Evolutionary conservation across 2,797 vertebrate genomes (phyloP).

Genomic region (Chelon labrosus): DNA sequence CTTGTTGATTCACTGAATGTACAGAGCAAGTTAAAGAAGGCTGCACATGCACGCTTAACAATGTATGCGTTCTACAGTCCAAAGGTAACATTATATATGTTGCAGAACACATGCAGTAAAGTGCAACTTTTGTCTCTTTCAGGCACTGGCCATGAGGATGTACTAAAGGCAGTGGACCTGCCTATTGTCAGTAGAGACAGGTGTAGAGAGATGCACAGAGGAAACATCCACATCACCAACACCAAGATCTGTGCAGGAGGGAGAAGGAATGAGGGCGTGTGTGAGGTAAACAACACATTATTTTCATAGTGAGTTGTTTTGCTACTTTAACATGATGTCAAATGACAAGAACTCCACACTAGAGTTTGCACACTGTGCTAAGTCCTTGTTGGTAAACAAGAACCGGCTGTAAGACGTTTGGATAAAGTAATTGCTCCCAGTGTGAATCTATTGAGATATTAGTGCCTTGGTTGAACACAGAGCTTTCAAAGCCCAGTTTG

Average conservation of each 20-base stretch:
- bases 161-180: constrained; percentile 90
- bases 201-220: constrained; percentile 92
- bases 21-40: background rate
- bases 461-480: constrained; percentile 31
- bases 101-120: constrained; percentile 8
- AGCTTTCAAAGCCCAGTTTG: constrained; percentile 54
- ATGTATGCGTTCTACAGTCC: background rate
- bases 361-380: background rate
- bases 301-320: constrained; percentile 21
- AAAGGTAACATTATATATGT: background rate
- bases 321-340: constrained; percentile 15
- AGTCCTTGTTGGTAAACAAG: constrained; percentile 36
- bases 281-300: constrained; percentile 88
- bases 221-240: constrained; percentile 91
- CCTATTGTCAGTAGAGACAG: constrained; percentile 90
- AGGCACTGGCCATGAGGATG: constrained; percentile 91
- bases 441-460: constrained; percentile 41
- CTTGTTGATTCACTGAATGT: background rate
- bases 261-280: constrained; percentile 91
- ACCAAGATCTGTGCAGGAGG: constrained; percentile 96
- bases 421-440: constrained; percentile 43
- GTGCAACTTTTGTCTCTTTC: constrained; percentile 29
- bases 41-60: background rate
- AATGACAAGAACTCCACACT: constrained; percentile 1
- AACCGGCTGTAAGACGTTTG: constrained; percentile 21